These are phyloP conservation scores for Selene dorsalis DNA, from an alignment of 2,797 vertebrate genomes.

Conservation along the genomic window DNA sequence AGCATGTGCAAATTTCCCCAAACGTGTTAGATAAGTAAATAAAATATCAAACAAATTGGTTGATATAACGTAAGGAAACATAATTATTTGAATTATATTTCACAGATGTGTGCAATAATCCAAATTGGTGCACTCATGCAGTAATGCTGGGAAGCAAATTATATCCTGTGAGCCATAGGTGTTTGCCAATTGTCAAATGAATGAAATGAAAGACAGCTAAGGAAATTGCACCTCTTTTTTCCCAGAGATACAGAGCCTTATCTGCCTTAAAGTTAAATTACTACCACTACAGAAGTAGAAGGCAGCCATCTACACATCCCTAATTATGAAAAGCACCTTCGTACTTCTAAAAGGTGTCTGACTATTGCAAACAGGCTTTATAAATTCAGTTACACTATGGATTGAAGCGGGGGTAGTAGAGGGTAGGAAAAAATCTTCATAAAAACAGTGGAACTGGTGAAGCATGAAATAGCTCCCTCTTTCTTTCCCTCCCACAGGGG, in stretches of 20 bases:
- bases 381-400: conserved; percentile 71
- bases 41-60: conserved; percentile 47
- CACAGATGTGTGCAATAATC: conserved; percentile 61
- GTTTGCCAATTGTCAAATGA: conserved; percentile 81
- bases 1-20: conserved; percentile 6
- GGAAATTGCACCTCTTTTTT: conserved; percentile 74
- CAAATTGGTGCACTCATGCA: conserved; percentile 52
- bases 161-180: conserved; percentile 66
- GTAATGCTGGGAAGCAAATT: conserved; percentile 55
- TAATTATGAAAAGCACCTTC: conserved; percentile 78
- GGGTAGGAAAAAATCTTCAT: conserved; percentile 71
- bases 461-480: conserved; percentile 85
- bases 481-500: conserved; percentile 77
- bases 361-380: conserved; percentile 70
- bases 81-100: conserved; percentile 57
- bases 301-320: conserved; percentile 65
- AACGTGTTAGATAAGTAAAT: conserved; percentile 43
- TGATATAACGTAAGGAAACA: conserved; percentile 53
- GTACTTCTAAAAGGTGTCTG: conserved; percentile 66
- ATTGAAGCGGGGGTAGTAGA: conserved; percentile 57
- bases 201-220: conserved; percentile 75
- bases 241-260: conserved; percentile 70
- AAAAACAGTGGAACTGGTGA: conserved; percentile 82
- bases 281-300: conserved; percentile 62
- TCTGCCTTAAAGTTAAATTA: conserved; percentile 79